Percentiles rank a stretch among this genome's conserved stretches.
Evolutionary conservation across 37 sponge, comb jelly and placozoan genomes (phyloP).

Genomic region (Oscarella lobularis): DNA sequence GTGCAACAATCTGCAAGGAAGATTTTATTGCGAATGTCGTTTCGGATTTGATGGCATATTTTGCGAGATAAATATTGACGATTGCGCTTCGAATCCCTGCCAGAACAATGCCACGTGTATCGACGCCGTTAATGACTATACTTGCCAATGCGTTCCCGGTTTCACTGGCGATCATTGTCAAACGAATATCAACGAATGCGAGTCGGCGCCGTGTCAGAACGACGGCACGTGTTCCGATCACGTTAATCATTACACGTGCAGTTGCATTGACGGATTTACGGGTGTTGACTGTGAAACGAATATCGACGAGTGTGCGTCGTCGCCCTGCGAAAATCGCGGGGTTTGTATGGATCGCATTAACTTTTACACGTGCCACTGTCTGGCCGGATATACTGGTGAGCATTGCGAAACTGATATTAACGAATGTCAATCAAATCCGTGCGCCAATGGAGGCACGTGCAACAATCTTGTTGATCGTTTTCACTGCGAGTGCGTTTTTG

Average conservation of each 20-base stretch:
- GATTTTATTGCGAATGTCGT: conserved; percentile 14
- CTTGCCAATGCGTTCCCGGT: not conserved
- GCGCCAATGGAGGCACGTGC: conserved; percentile 3
- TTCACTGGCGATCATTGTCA: not conserved
- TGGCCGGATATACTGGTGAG: conserved; percentile 6
- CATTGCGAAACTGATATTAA: conserved; percentile 13
- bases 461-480: not conserved
- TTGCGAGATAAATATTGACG: conserved; percentile 24
- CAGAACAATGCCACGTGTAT: not conserved
- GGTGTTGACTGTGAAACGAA: conserved; percentile 1
- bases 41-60: conserved; percentile 17
- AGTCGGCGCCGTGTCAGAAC: not conserved
- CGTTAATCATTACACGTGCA: not conserved
- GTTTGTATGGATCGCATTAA: conserved; percentile 6
- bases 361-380: conserved; percentile 10
- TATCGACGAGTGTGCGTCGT: not conserved
- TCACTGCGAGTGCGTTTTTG: not conserved
- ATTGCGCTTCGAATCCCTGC: conserved; percentile 7
- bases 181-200: not conserved
- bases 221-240: not conserved
- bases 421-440: conserved; percentile 8
- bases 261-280: conserved; percentile 9
- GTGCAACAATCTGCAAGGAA: not conserved
- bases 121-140: not conserved
- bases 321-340: conserved; percentile 11